Base-by-base conservation (phyloP, 2,797 vertebrate species). In the Pteropus rufus region DNA sequence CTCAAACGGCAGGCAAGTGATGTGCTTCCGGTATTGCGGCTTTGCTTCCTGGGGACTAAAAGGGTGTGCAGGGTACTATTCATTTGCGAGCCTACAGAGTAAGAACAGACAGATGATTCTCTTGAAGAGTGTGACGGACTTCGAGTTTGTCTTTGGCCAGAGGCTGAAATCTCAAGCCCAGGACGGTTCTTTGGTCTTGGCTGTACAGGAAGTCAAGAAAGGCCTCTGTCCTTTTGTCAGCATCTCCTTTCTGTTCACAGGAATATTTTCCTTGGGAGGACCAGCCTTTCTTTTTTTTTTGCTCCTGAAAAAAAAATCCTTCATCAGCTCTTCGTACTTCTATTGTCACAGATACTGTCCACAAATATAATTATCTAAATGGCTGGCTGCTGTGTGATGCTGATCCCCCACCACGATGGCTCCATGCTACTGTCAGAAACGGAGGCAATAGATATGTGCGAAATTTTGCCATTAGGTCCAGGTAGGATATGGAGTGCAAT, bases 281-380 rank as follows among this genome's bases (percentile, higher is more conserved):
- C 65, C 36, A 92, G 70, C 3, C 52, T 65, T 36, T 36, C 36
- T 91, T 83, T 64, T 21, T 9, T 41, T 67, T 58, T 65, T 95
- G 62, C 46, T 67, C n/a, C 58, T 56, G 76, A 70, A 89, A 91
- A 96, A 87, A 92, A 91, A 89, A 60, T 81, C 24, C 80, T 95
- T 80, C 36, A 87, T 39, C 72, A 81, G 86, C 31, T 97, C 75
- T 95, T 94, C 41, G 23, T 89, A 80, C 15, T 89, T 94, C 49
- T 83, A 14, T 36, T 44, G 41, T 90, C 62, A 93, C n/a, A 92
- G 44, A 90, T n/a, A 82, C 11, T 46, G 39, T 90, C 46, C 96
- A 91, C 67, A 89, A 91, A 84, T n/a, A 67, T 3, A 29, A 44
- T 60, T 82, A 89, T 44, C n/a, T 83, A 87, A 92, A 88, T 39